phyloP scores from a whole-genome alignment of 2,113 vertebrate genomes.

The Siniperca chuatsi region DNA sequence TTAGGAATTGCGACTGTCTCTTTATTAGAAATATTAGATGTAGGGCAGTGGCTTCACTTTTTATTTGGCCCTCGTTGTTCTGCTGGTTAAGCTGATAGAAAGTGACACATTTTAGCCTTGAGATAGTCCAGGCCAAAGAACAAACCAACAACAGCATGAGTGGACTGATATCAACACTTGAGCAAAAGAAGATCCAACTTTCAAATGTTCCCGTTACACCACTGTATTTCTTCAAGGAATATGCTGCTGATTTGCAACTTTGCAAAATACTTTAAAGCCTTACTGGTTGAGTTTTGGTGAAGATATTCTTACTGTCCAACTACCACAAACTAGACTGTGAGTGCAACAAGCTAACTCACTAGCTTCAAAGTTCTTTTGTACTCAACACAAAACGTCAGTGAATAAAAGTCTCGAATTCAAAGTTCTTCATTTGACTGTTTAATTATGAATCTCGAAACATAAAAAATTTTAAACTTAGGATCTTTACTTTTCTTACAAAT shows the following conservation, averaged over 20 bases:
- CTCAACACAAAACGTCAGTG: too few species aligned
- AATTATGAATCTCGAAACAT: too few species aligned
- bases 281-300: not conserved
- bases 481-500: too few species aligned
- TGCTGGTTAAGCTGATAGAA: slow-evolving; percentile 50
- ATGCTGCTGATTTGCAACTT: not conserved
- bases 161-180: slow-evolving; percentile 14
- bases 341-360: too few species aligned
- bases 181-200: slow-evolving; percentile 2
- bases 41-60: slow-evolving; percentile 30
- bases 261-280: not conserved
- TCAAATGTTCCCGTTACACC: slow-evolving; percentile 16
- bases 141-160: slow-evolving; percentile 44
- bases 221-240: not conserved
- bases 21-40: slow-evolving; percentile 26
- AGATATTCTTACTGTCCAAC: not conserved
- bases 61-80: not conserved
- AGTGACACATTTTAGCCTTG: slow-evolving; percentile 50
- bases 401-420: too few species aligned
- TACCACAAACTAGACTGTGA: not conserved
- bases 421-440: too few species aligned
- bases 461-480: too few species aligned
- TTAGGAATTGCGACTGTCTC: not conserved
- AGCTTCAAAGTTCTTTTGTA: too few species aligned
- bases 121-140: slow-evolving; percentile 40